Conservation (phyloP, 2,888 invertebrate species). For the Athetis lepigone region DNA sequence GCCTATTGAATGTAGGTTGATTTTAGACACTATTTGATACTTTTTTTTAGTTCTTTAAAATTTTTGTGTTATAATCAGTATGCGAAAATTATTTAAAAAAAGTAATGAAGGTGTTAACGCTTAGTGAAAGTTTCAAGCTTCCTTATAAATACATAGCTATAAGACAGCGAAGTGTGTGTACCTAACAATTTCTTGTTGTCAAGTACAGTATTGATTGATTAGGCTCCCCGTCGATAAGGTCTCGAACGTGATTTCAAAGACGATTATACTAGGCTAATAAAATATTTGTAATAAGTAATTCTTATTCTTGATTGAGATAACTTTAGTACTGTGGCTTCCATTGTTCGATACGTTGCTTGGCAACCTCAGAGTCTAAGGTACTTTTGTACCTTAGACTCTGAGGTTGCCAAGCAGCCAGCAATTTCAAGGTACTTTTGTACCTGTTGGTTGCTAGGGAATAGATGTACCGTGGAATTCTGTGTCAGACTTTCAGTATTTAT, state of each 20-base stretch:
- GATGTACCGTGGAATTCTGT: neutral
- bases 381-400: too few relatives aligned
- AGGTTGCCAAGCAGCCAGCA: too few relatives aligned
- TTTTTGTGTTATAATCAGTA: too few relatives aligned
- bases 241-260: neutral
- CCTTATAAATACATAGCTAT: neutral
- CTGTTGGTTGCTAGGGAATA: neutral
- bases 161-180: neutral
- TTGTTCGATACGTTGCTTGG: too few relatives aligned
- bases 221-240: neutral
- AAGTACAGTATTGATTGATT: neutral
- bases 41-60: too few relatives aligned
- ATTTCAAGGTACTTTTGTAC: too few relatives aligned
- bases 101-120: neutral
- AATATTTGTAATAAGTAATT: too few relatives aligned
- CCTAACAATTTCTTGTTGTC: neutral
- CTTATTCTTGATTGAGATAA: neutral
- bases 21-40: conserved; percentile 2
- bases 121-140: neutral
- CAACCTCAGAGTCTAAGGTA: too few relatives aligned
- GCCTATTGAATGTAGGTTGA: conserved; percentile 29
- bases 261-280: neutral
- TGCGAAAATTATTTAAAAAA: too few relatives aligned
- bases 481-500: conserved; percentile 23
- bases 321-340: neutral